These are phyloP conservation scores for Rhyacichthys aspro DNA, from an alignment of 2,797 vertebrate genomes.

Conservation along the genomic window DNA sequence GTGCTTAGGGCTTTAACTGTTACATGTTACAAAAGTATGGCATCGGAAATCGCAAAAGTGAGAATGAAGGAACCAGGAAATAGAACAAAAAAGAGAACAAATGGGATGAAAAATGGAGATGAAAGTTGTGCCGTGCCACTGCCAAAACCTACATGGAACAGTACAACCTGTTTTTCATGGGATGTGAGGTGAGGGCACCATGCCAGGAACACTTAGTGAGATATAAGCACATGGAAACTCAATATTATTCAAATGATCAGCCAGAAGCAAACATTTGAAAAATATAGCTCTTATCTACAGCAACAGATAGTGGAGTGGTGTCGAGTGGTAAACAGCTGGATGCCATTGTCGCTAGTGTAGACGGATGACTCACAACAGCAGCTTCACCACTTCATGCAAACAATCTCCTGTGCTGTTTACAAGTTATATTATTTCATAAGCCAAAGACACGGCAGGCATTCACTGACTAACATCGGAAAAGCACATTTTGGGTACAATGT, in stretches of 20 bases:
- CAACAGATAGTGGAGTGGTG: slow-evolving; percentile 25
- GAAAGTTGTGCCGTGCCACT: background rate
- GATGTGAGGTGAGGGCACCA: slow-evolving; percentile 23
- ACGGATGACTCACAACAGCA: background rate
- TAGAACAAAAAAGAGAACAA: background rate
- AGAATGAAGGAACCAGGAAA: background rate
- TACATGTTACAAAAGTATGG: background rate
- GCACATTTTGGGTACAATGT: slow-evolving; percentile 44
- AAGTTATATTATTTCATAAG: slow-evolving; percentile 8
- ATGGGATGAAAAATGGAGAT: slow-evolving; percentile 21
- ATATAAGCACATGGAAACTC: slow-evolving; percentile 26
- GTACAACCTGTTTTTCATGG: slow-evolving; percentile 13
- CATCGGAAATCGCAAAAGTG: background rate
- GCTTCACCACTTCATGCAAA: slow-evolving; percentile 9
- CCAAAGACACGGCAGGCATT: slow-evolving; percentile 25
- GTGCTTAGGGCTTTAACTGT: background rate
- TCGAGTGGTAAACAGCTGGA: slow-evolving; percentile 5
- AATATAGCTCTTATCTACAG: slow-evolving; percentile 16
- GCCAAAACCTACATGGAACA: slow-evolving; percentile 35
- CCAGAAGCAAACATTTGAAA: slow-evolving; percentile 11
- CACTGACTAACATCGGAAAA: slow-evolving; percentile 38
- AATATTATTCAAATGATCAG: slow-evolving; percentile 23
- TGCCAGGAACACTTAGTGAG: slow-evolving; percentile 50
- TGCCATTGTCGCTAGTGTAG: slow-evolving; percentile 4
- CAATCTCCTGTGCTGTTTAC: background rate